Conservation (phyloP, 2,797 vertebrate genomes). For the Carapus acus region DNA sequence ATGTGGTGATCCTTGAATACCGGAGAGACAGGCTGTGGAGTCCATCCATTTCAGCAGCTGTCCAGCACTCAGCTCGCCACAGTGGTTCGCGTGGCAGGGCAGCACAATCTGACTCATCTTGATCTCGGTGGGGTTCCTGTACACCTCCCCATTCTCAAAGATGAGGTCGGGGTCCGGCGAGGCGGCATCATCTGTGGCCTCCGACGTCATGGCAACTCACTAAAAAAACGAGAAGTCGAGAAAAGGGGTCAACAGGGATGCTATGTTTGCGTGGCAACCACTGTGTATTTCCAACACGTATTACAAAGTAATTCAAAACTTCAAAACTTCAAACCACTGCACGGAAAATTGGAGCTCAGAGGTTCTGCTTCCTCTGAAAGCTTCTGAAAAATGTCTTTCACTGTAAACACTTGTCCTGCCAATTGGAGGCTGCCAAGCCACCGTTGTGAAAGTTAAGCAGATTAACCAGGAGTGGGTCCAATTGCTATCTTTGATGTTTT, state of each 20-base stretch:
- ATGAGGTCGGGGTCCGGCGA: constrained; percentile 48
- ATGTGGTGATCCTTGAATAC: constrained; percentile 58
- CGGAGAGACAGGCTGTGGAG: constrained; percentile 90
- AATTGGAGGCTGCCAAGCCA: no score
- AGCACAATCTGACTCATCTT: constrained; percentile 97
- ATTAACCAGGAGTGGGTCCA: background rate
- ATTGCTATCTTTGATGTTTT: background rate
- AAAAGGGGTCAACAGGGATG: background rate
- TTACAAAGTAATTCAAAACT: no score
- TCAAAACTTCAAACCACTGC: no score
- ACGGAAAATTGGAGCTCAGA: no score
- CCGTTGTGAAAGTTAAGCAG: no score
- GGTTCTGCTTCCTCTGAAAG: no score
- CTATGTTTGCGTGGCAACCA: no score
- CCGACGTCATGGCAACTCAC: constrained; percentile 54
- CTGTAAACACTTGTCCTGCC: no score
- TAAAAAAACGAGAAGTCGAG: constrained; percentile 16
- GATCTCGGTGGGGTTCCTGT: constrained; percentile 86
- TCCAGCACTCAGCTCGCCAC: constrained; percentile 82
- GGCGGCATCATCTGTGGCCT: constrained; percentile 23
- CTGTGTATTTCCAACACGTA: no score
- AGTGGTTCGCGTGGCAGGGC: constrained; percentile 91
- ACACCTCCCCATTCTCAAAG: constrained; percentile 57
- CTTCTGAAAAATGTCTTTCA: no score
- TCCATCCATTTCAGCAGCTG: constrained; percentile 99